Conservation (phyloP, 2,113 vertebrate genomes). For the Pithys albifrons region DNA sequence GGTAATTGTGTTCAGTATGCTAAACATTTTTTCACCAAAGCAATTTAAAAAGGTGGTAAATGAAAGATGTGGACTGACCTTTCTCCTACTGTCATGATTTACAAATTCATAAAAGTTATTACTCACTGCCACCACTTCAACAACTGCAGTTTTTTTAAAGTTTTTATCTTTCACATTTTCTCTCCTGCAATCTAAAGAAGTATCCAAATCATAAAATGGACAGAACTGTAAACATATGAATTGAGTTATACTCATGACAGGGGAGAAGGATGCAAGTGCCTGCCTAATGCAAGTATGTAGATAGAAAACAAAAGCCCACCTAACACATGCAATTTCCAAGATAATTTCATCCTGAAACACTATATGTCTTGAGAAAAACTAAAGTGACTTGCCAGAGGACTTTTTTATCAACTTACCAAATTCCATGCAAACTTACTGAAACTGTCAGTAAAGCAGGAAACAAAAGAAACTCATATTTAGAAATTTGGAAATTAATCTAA, state of each 20-base stretch:
- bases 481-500: background rate
- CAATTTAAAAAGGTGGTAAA: background rate
- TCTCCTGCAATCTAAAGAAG: background rate
- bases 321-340: background rate
- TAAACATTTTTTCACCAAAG: background rate
- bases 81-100: slow-evolving; percentile 1
- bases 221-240: background rate
- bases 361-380: background rate
- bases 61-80: background rate
- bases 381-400: background rate
- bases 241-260: background rate
- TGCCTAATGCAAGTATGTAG: background rate
- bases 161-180: background rate
- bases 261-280: background rate
- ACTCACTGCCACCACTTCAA: background rate
- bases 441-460: background rate
- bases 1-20: background rate
- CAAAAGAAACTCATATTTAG: background rate
- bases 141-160: background rate
- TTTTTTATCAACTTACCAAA: background rate
- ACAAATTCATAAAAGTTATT: background rate
- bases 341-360: background rate
- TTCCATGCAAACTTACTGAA: background rate
- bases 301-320: background rate
- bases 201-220: background rate